These are phyloP conservation scores for Pangasianodon gigas DNA, from an alignment of 2,113 vertebrate genomes.

Conservation along the genomic window DNA sequence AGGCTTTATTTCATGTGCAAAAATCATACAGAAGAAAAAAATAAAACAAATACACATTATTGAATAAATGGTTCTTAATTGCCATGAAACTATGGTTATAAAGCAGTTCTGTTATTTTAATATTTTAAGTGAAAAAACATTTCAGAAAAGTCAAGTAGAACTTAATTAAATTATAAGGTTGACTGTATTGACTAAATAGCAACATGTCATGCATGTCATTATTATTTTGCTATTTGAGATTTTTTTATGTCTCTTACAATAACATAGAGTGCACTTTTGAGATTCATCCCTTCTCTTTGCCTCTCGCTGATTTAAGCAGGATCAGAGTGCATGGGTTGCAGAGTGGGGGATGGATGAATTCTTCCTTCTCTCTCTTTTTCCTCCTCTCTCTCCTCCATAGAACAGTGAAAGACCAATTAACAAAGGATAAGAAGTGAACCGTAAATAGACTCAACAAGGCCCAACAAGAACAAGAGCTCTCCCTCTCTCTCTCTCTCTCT, in stretches of 20 bases:
- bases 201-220: background rate
- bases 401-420: slow-evolving; percentile 77
- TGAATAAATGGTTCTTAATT: background rate
- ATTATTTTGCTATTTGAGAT: background rate
- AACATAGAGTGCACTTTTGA: slow-evolving; percentile 14
- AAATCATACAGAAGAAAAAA: background rate
- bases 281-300: slow-evolving; percentile 11
- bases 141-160: background rate
- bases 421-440: slow-evolving; percentile 82
- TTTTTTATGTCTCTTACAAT: background rate
- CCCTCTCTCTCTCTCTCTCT: slow-evolving; percentile 57
- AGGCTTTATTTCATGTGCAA: background rate
- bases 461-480: slow-evolving; percentile 74
- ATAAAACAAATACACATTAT: background rate
- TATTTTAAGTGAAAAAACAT: background rate
- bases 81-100: background rate
- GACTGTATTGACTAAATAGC: background rate
- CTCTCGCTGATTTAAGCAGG: slow-evolving; percentile 55
- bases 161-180: no score
- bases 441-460: slow-evolving; percentile 79
- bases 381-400: slow-evolving; percentile 58
- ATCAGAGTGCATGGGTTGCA: slow-evolving; percentile 67
- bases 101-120: background rate
- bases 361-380: slow-evolving; percentile 55
- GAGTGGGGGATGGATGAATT: slow-evolving; percentile 70